Percentiles rank a stretch among this genome's conserved stretches.
Conservation (phyloP, 2,888 invertebrate genomes). For the Smittia sp. region DNA sequence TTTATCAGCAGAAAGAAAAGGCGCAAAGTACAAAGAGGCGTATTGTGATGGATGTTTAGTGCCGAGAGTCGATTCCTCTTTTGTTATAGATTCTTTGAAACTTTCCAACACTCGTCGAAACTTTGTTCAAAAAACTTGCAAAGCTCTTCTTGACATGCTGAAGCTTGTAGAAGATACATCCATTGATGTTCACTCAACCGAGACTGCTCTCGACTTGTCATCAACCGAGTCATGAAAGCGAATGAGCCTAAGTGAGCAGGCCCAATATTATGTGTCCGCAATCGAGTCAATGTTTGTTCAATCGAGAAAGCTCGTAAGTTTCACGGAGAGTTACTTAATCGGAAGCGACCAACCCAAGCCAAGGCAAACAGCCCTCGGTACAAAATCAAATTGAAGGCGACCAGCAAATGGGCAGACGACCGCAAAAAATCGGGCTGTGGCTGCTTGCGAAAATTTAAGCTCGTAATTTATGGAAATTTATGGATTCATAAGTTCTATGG, state of each 20-base stretch:
- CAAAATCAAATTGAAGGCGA: not conserved
- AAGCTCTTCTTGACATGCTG: too few relatives aligned
- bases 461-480: constrained; percentile 33
- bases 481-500: constrained; percentile 9
- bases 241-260: not conserved
- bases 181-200: not conserved
- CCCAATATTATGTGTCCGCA: too few relatives aligned
- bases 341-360: not conserved
- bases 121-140: too few relatives aligned
- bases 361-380: not conserved
- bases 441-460: not conserved
- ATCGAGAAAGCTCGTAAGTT: not conserved
- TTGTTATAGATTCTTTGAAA: too few relatives aligned
- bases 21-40: too few relatives aligned
- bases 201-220: not conserved
- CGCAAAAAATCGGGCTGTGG: not conserved
- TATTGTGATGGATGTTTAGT: too few relatives aligned
- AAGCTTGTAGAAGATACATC: not conserved
- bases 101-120: too few relatives aligned
- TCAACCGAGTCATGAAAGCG: not conserved
- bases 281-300: not conserved
- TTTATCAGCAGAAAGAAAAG: too few relatives aligned
- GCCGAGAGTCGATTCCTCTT: too few relatives aligned
- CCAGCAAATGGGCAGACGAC: not conserved
- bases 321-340: not conserved